Conservation (phyloP, 2,113 vertebrate genomes). For the Mystacornis crossleyi region DNA sequence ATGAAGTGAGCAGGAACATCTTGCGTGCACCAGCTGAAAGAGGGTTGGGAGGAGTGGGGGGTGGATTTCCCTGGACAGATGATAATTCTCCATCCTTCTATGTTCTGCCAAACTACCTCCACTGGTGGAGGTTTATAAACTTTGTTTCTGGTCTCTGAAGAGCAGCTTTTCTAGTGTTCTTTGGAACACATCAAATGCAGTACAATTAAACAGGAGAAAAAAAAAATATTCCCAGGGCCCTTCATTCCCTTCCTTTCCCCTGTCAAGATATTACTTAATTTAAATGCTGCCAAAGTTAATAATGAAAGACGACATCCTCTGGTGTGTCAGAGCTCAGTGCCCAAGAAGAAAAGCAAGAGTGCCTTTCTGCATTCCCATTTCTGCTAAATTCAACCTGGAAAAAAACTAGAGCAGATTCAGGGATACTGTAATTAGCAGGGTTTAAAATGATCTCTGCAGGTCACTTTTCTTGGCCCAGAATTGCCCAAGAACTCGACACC, state of each 20-base stretch:
- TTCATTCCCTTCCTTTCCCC: slow-evolving; percentile 29
- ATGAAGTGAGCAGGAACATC: slow-evolving; percentile 64
- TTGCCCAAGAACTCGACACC: background rate
- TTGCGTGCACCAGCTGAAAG: slow-evolving; percentile 55
- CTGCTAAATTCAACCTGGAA: slow-evolving; percentile 20
- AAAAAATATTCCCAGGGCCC: slow-evolving; percentile 35
- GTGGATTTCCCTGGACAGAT: slow-evolving; percentile 60
- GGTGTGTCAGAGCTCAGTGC: background rate
- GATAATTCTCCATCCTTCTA: slow-evolving; percentile 46
- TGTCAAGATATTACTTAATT: slow-evolving; percentile 67
- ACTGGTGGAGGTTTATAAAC: slow-evolving; percentile 18
- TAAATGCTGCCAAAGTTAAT: slow-evolving; percentile 60
- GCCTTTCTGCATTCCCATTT: background rate
- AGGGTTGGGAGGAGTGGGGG: slow-evolving; percentile 12
- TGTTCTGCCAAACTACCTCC: slow-evolving; percentile 59
- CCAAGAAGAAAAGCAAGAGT: background rate
- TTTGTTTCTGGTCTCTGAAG: slow-evolving; percentile 18
- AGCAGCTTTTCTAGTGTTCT: slow-evolving; percentile 29
- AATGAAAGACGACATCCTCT: slow-evolving; percentile 14
- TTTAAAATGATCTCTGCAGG: slow-evolving; percentile 5
- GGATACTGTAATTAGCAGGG: slow-evolving; percentile 24
- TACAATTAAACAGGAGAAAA: slow-evolving; percentile 45
- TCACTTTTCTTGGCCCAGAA: slow-evolving; percentile 31
- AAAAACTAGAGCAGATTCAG: slow-evolving; percentile 30
- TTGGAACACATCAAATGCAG: slow-evolving; percentile 46